Evolutionary conservation across 2,888 invertebrate genomes (phyloP).

Genomic region (Philereme transversata): DNA sequence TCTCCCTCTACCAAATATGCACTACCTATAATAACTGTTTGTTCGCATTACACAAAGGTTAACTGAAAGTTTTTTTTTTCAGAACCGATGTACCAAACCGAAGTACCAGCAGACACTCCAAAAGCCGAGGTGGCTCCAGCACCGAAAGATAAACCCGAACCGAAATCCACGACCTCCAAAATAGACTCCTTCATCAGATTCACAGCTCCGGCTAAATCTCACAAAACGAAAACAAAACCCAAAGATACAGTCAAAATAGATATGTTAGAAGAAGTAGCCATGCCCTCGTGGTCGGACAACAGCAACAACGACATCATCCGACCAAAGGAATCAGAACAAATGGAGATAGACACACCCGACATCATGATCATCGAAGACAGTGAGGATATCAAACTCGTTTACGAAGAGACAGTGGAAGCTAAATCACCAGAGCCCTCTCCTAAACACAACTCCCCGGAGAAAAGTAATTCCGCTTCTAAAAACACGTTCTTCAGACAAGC

Average conservation of each 20-base stretch:
- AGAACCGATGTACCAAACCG: slow-evolving; percentile 22
- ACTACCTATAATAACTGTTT: no score
- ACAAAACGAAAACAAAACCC: slow-evolving; percentile 58
- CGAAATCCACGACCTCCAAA: slow-evolving; percentile 48
- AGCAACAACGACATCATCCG: slow-evolving; percentile 70
- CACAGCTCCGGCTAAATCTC: slow-evolving; percentile 66
- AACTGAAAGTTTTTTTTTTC: no score
- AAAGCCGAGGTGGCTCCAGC: slow-evolving; percentile 33
- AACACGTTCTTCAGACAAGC: slow-evolving; percentile 64
- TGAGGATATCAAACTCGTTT: slow-evolving; percentile 85
- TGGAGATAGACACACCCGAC: slow-evolving; percentile 54
- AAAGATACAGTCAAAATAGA: slow-evolving; percentile 74
- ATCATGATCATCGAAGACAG: slow-evolving; percentile 61
- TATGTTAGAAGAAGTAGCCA: slow-evolving; percentile 71
- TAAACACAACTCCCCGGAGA: slow-evolving; percentile 25
- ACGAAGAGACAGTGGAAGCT: slow-evolving; percentile 75
- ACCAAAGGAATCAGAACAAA: slow-evolving; percentile 75
- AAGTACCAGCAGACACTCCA: slow-evolving; percentile 14
- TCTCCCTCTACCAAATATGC: no score
- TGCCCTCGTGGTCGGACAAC: slow-evolving; percentile 80
- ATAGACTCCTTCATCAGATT: slow-evolving; percentile 72
- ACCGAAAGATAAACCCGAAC: slow-evolving; percentile 38
- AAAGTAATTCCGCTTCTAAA: slow-evolving; percentile 29
- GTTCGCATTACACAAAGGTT: no score
- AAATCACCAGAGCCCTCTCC: slow-evolving; percentile 41